Evolutionary conservation across 2,113 vertebrate genomes (phyloP).

Genomic region (Ceuthmochares aereus): DNA sequence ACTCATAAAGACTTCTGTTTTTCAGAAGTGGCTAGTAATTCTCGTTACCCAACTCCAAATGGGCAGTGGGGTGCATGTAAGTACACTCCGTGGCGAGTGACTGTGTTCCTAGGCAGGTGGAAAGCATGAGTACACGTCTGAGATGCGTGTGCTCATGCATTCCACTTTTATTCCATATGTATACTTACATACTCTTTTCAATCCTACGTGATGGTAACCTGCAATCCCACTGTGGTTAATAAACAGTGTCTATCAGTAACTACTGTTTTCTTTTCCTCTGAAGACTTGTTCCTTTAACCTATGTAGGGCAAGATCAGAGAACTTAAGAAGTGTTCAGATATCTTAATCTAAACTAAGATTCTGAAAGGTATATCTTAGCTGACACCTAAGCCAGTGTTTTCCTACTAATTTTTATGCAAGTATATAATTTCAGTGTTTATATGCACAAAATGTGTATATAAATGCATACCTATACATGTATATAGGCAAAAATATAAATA

Average conservation of each 20-base stretch:
- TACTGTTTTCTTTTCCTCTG: background rate
- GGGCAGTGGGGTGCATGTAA: background rate
- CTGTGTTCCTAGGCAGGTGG: background rate
- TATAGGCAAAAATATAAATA: no score
- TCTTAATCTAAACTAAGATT: background rate
- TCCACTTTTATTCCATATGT: background rate
- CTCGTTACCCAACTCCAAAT: background rate
- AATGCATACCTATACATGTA: background rate
- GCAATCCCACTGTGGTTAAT: background rate
- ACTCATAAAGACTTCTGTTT: background rate
- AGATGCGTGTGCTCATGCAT: background rate
- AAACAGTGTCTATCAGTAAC: background rate
- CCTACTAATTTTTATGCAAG: no score
- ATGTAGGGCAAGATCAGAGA: background rate
- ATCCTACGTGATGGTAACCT: rapidly evolving
- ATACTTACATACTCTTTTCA: background rate
- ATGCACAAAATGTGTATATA: background rate
- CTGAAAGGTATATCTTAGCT: background rate
- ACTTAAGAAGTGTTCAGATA: background rate
- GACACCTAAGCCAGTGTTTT: background rate
- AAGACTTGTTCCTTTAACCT: background rate
- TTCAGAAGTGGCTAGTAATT: background rate
- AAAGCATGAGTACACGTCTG: rapidly evolving
- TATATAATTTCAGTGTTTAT: no score
- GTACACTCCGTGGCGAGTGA: background rate